These are phyloP conservation scores for Saturnia japonica DNA, from an alignment of 2,888 invertebrate species.

Conservation along the genomic window DNA sequence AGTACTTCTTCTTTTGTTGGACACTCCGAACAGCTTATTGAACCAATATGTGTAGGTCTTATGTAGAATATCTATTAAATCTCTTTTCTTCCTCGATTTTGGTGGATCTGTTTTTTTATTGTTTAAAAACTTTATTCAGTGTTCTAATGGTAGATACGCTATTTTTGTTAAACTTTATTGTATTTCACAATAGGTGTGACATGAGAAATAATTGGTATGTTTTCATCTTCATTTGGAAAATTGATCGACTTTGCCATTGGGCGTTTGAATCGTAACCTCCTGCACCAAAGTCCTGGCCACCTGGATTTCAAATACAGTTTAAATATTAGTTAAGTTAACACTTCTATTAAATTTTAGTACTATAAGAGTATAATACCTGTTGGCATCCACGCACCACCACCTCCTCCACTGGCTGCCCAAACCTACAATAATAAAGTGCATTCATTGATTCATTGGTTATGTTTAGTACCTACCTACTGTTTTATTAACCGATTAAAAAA, in stretches of 20 bases:
- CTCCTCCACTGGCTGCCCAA: slow-evolving; percentile 70
- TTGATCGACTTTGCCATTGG: slow-evolving; percentile 75
- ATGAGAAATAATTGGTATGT: slow-evolving; percentile 50
- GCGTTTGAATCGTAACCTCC: slow-evolving; percentile 74
- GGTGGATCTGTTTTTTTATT: slow-evolving; percentile 23
- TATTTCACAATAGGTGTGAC: slow-evolving; percentile 43
- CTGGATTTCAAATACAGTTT: slow-evolving; percentile 48
- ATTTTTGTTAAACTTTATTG: slow-evolving; percentile 24
- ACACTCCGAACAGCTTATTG: slow-evolving; percentile 53
- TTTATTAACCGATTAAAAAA: no score
- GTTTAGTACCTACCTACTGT: not conserved
- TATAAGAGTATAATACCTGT: slow-evolving; percentile 72
- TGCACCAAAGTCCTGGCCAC: slow-evolving; percentile 68
- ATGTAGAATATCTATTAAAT: slow-evolving; percentile 62
- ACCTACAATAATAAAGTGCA: slow-evolving; percentile 48
- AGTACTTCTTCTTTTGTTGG: slow-evolving; percentile 47
- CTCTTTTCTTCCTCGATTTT: slow-evolving; percentile 56
- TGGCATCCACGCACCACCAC: slow-evolving; percentile 76
- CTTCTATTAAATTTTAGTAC: slow-evolving; percentile 26
- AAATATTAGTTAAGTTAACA: slow-evolving; percentile 11
- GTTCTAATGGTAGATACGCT: slow-evolving; percentile 29
- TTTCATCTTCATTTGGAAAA: slow-evolving; percentile 45
- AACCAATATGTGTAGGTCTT: slow-evolving; percentile 67
- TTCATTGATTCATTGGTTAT: not conserved
- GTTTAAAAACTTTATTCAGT: slow-evolving; percentile 38